Conservation (phyloP, 2,113 vertebrate genomes). For the Osmerus mordax region DNA sequence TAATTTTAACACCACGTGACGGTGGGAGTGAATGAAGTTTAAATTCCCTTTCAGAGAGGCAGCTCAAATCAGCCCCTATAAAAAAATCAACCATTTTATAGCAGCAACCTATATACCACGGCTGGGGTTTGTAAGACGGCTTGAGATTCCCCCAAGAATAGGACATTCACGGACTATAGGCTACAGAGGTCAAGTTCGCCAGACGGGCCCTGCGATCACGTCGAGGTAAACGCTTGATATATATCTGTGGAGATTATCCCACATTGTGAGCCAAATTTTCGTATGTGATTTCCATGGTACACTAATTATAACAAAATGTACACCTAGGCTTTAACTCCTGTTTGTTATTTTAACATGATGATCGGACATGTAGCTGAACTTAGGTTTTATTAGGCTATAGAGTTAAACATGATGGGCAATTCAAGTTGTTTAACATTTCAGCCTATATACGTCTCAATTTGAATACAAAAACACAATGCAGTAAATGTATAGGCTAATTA, state of each 20-base stretch:
- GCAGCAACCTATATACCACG: conserved; percentile 51
- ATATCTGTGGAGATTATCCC: neutral
- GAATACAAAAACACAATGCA: too few species aligned
- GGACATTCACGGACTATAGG: conserved; percentile 35
- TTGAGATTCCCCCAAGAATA: conserved; percentile 39
- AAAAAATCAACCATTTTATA: conserved; percentile 64
- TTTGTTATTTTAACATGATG: too few species aligned
- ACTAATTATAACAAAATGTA: too few species aligned
- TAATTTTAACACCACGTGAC: conserved; percentile 82
- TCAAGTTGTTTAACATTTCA: too few species aligned
- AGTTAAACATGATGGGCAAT: too few species aligned
- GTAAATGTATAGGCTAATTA: too few species aligned
- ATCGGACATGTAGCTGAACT: too few species aligned
- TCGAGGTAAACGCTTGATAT: conserved; percentile 44
- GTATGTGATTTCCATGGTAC: too few species aligned
- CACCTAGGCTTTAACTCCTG: too few species aligned
- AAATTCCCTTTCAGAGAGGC: conserved; percentile 77
- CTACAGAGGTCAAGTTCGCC: conserved; percentile 41
- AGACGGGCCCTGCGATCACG: conserved; percentile 39
- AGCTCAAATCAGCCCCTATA: conserved; percentile 67
- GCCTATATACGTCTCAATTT: too few species aligned
- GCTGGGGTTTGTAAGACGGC: conserved; percentile 27
- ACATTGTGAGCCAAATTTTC: too few species aligned
- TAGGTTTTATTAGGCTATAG: too few species aligned
- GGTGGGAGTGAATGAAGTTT: conserved; percentile 80